phyloP scores from a whole-genome alignment of 2,888 invertebrate genomes.

The Elegia similella region DNA sequence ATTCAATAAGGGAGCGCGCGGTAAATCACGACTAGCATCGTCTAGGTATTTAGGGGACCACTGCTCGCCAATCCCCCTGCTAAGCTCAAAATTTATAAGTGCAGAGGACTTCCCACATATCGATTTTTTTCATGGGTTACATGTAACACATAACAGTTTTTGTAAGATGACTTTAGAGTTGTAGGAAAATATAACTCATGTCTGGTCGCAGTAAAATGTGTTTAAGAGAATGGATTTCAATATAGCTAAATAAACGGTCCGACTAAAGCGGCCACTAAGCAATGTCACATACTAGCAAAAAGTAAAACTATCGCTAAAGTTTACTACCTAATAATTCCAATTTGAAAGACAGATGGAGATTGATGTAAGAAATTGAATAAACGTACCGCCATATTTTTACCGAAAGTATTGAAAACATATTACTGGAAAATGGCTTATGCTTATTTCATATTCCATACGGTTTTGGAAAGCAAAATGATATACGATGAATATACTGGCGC shows the following conservation, averaged over 20 bases:
- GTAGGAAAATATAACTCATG: too few relatives aligned
- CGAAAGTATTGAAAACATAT: constrained; percentile 21
- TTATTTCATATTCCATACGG: constrained; percentile 24
- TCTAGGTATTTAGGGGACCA: constrained; percentile 47
- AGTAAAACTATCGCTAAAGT: neutral
- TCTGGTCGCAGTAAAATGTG: too few relatives aligned
- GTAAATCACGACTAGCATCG: constrained; percentile 64
- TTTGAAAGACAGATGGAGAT: neutral
- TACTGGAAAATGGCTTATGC: constrained; percentile 19
- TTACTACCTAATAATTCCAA: neutral
- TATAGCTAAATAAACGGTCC: too few relatives aligned
- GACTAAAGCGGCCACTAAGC: too few relatives aligned
- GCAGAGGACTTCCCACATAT: neutral
- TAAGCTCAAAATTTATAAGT: constrained; percentile 17
- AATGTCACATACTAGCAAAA: too few relatives aligned
- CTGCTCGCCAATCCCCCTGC: constrained; percentile 32
- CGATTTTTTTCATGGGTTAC: neutral
- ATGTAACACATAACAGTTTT: too few relatives aligned
- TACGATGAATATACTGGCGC: constrained; percentile 29
- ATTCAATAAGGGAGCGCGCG: constrained; percentile 67
- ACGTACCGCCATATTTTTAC: constrained; percentile 18
- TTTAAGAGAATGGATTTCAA: too few relatives aligned
- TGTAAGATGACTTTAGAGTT: too few relatives aligned
- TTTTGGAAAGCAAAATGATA: constrained; percentile 30
- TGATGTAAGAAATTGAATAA: neutral